Percentiles rank a stretch among this genome's conserved stretches.
These are phyloP conservation scores for Tubulanus polymorphus DNA, from an alignment of 2,888 invertebrate genomes.

Conservation along the genomic window DNA sequence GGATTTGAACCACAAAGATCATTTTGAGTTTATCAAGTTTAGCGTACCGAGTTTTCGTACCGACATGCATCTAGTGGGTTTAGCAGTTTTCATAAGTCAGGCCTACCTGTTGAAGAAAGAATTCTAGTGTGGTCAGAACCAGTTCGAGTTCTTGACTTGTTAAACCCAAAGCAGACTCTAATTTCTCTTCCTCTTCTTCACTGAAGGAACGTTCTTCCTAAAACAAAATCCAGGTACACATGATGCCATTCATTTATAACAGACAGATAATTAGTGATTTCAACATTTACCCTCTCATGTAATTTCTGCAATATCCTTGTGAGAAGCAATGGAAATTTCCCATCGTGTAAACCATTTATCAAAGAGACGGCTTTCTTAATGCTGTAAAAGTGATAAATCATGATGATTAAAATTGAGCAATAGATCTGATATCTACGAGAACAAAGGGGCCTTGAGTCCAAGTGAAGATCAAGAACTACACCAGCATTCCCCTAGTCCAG, in stretches of 20 bases:
- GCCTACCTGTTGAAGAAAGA: conserved; percentile 49
- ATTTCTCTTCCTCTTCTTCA: conserved; percentile 49
- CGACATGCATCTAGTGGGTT: too few species aligned
- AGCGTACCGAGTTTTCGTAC: too few species aligned
- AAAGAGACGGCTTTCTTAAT: conserved; percentile 48
- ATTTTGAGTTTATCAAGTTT: too few species aligned
- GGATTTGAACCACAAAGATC: too few species aligned
- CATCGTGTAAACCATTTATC: conserved; percentile 47
- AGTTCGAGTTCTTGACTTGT: conserved; percentile 41
- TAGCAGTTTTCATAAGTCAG: too few species aligned
- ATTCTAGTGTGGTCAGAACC: conserved; percentile 47
- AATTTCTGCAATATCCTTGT: conserved; percentile 50
- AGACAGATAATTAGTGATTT: conserved; percentile 3
- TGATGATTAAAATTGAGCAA: too few species aligned
- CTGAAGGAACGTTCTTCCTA: conserved; percentile 50
- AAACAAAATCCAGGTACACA: conserved; percentile 5
- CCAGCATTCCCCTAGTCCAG: too few species aligned
- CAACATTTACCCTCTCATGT: conserved; percentile 44
- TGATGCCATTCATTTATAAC: neutral
- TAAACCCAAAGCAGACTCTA: conserved; percentile 42
- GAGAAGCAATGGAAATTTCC: conserved; percentile 48
- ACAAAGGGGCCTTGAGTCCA: too few species aligned
- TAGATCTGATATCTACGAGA: too few species aligned
- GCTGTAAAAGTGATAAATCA: too few species aligned
- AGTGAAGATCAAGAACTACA: too few species aligned